Conservation (phyloP, 2,888 invertebrate species). For the Atethmia centrago region DNA sequence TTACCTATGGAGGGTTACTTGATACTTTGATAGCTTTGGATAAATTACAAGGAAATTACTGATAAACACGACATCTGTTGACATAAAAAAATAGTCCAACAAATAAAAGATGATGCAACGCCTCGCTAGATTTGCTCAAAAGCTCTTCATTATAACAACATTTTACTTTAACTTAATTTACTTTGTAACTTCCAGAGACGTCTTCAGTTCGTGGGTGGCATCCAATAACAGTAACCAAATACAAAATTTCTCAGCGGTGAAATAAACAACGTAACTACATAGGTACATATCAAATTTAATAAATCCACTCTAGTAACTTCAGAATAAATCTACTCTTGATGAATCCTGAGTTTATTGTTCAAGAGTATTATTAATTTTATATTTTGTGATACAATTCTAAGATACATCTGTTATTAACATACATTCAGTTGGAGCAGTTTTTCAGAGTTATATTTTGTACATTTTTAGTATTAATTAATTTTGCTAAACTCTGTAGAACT, state of each 20-base stretch:
- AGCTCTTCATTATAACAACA: conserved; percentile 1
- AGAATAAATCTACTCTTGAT: conserved; percentile 50
- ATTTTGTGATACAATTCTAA: conserved; percentile 53
- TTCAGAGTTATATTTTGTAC: conserved; percentile 39
- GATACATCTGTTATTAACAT: conserved; percentile 38
- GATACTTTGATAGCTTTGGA: conserved; percentile 81
- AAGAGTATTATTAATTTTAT: conserved; percentile 45
- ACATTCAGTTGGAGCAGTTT: conserved; percentile 43
- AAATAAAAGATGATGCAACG: conserved; percentile 15
- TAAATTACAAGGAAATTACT: conserved; percentile 16
- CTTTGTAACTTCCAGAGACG: conserved; percentile 93
- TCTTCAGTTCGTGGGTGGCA: conserved; percentile 97
- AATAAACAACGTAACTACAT: conserved; percentile 86
- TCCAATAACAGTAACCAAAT: conserved; percentile 95
- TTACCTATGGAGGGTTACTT: conserved; percentile 71
- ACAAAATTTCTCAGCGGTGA: conserved; percentile 95
- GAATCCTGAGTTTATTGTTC: conserved; percentile 48
- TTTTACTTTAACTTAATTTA: conserved; percentile 32
- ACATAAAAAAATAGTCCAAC: conserved; percentile 1
- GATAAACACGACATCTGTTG: not conserved
- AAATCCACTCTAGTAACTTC: conserved; percentile 64
- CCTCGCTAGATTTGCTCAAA: conserved; percentile 16
- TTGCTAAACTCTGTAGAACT: conserved; percentile 22
- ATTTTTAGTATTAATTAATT: conserved; percentile 40
- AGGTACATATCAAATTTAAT: conserved; percentile 80